These are phyloP conservation scores for Scaptomyza caliginosa DNA, from an alignment of 2,888 invertebrate genomes.

Conservation along the genomic window DNA sequence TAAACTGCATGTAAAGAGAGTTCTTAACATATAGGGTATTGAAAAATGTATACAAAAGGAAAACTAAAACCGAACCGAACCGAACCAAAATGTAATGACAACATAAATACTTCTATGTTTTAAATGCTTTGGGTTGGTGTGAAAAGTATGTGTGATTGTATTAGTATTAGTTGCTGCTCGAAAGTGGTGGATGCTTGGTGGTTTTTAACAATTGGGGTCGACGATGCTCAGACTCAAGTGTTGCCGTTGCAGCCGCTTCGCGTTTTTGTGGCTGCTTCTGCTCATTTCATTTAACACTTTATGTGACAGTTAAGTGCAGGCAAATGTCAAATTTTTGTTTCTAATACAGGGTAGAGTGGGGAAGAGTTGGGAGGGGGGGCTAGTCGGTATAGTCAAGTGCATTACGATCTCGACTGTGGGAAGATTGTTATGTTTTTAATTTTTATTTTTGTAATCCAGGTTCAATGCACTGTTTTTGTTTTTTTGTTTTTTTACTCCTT, in stretches of 20 bases:
- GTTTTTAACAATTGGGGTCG: conserved; percentile 69
- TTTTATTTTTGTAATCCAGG: conserved; percentile 1
- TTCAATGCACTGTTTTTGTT: conserved; percentile 24
- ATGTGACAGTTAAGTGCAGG: conserved; percentile 77
- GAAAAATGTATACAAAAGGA: background rate
- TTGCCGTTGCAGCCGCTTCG: conserved; percentile 40
- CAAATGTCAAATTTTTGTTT: conserved; percentile 76
- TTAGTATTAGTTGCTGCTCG: conserved; percentile 21
- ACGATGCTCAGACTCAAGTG: conserved; percentile 69
- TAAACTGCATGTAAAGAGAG: no score
- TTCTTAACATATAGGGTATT: conserved; percentile 38
- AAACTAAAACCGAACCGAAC: conserved; percentile 38
- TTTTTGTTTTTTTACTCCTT: no score
- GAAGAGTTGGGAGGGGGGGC: background rate
- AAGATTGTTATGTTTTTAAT: conserved; percentile 31
- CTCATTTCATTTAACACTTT: conserved; percentile 80
- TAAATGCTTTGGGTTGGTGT: conserved; percentile 36
- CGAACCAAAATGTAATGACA: conserved; percentile 70
- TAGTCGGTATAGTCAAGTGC: conserved; percentile 61
- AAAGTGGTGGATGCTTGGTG: conserved; percentile 54
- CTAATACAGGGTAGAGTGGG: conserved; percentile 41
- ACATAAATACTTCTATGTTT: conserved; percentile 73
- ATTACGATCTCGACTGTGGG: conserved; percentile 60
- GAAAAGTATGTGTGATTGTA: conserved; percentile 13
- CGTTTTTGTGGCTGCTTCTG: conserved; percentile 67